A percentile compares a stretch with the other conserved stretches of the same genome.
phyloP scores from a whole-genome alignment of 2,113 vertebrate species.

The Percopsis transmontana region DNA sequence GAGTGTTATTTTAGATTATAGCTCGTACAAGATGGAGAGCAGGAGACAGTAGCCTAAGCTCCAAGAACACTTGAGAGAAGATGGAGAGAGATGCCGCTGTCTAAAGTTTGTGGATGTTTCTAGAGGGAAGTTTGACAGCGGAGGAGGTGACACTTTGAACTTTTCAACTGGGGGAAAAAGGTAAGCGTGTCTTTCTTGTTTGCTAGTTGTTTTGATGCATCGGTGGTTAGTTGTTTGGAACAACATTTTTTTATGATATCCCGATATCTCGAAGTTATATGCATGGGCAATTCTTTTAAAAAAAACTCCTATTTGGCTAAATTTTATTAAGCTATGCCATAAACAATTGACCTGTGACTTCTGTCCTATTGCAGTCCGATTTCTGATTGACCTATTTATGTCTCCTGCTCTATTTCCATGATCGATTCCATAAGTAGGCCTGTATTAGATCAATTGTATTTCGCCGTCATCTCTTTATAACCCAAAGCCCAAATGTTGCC shows the following conservation, averaged over 20 bases:
- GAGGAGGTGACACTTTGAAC: too few relatives aligned
- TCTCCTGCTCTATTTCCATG: conserved; percentile 38
- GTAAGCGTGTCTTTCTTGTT: not conserved
- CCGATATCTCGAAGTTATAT: too few relatives aligned
- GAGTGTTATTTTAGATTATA: conserved; percentile 29
- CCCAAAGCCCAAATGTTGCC: conserved; percentile 20
- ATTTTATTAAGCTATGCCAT: not conserved
- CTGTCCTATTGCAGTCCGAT: too few relatives aligned
- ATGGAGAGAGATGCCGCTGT: conserved; percentile 40
- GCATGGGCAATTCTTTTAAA: not conserved
- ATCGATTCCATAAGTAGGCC: conserved; percentile 43
- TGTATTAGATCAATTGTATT: conserved; percentile 39
- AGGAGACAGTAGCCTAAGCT: not conserved
- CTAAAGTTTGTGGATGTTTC: conserved; percentile 67
- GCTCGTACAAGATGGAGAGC: conserved; percentile 50
- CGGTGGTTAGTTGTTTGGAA: too few relatives aligned
- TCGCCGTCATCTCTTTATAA: conserved; percentile 35
- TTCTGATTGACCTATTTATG: conserved; percentile 37
- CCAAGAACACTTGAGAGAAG: not conserved
- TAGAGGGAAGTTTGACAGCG: conserved; percentile 4
- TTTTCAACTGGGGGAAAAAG: too few relatives aligned
- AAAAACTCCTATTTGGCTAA: too few relatives aligned
- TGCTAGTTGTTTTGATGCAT: too few relatives aligned
- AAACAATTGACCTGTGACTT: too few relatives aligned
- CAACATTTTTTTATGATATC: too few relatives aligned